A percentile compares a stretch with the other conserved stretches of the same genome.
Conservation (phyloP, 37 sponge, comb jelly and placozoan genomes). For the Theonella swinhoei region DNA sequence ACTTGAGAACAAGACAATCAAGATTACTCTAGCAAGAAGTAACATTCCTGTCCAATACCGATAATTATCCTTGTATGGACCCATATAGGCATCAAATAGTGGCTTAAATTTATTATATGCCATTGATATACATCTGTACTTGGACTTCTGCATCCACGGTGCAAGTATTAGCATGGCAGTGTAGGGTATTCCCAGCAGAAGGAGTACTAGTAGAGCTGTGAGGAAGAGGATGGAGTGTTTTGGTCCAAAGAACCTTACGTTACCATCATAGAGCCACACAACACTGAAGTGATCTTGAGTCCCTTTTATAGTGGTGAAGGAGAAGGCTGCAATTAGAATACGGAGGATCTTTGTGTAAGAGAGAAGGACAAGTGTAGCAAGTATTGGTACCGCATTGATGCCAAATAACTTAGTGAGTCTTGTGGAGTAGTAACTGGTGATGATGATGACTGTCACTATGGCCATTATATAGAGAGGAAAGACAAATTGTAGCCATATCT, state of each 20-base stretch:
- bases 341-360: constrained; percentile 17
- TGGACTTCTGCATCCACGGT: neutral
- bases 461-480: constrained; percentile 15
- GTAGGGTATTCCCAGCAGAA: neutral
- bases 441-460: neutral
- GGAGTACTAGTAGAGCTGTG: neutral
- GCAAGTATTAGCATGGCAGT: neutral
- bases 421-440: neutral
- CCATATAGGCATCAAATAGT: neutral
- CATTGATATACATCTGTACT: neutral
- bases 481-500: constrained; percentile 25
- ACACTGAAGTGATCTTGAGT: neutral
- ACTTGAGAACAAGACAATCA: neutral
- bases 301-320: neutral
- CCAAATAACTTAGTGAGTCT: neutral
- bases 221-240: neutral
- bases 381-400: constrained; percentile 11
- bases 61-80: neutral
- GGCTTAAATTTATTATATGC: neutral
- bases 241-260: neutral
- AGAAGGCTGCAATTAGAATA: neutral
- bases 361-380: constrained; percentile 17
- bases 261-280: constrained; percentile 27
- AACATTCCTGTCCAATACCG: neutral
- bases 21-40: neutral